Conservation (phyloP, 1,140 invertebrate species). For the Hyphantria cunea region DNA sequence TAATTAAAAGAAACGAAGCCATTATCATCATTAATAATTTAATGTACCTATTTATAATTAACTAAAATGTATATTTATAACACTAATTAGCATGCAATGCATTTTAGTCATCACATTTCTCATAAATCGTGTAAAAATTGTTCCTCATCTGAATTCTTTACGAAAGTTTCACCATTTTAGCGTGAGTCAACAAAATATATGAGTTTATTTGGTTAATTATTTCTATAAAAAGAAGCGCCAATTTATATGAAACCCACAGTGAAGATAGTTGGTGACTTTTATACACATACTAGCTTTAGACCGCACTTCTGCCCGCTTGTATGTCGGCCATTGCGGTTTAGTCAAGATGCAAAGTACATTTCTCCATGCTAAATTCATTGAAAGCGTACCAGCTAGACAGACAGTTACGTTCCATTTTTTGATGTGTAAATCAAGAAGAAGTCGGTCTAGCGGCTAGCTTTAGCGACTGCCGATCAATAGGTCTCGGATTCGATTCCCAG, state of each 20-base stretch:
- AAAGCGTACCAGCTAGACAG: too few relatives aligned
- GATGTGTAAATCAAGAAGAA: too few relatives aligned
- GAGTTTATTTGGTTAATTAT: constrained; percentile 3
- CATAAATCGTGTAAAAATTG: constrained; percentile 15
- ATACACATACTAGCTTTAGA: neutral
- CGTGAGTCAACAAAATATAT: constrained; percentile 8
- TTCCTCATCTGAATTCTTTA: constrained; percentile 1
- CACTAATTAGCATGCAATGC: neutral
- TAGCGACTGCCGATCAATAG: too few relatives aligned
- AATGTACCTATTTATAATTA: neutral
- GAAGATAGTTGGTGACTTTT: neutral
- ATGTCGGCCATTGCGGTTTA: too few relatives aligned
- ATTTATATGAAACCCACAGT: neutral
- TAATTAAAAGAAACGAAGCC: neutral
- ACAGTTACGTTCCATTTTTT: too few relatives aligned
- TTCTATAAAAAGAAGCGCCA: neutral
- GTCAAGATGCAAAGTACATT: too few relatives aligned
- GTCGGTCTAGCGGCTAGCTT: too few relatives aligned
- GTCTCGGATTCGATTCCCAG: too few relatives aligned
- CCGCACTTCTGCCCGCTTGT: neutral
- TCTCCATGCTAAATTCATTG: too few relatives aligned
- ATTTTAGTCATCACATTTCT: neutral
- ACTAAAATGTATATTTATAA: constrained; percentile 1
- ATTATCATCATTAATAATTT: neutral
- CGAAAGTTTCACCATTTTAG: constrained; percentile 1